Evolutionary conservation across 2,113 vertebrate genomes (phyloP).

Genomic region (Thalassoma bifasciatum): DNA sequence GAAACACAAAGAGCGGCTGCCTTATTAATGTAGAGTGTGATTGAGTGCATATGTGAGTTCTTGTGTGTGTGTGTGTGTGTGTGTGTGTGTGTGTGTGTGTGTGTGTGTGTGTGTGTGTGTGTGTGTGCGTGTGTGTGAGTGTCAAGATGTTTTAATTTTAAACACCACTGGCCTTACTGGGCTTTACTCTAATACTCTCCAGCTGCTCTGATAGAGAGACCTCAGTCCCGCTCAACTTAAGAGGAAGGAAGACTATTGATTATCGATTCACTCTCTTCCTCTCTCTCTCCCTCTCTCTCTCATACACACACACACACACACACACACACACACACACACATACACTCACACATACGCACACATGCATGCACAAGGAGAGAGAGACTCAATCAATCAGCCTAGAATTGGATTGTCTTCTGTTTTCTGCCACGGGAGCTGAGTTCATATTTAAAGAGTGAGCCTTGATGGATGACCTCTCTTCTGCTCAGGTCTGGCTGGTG

Average conservation of each 20-base stretch:
- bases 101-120: constrained; percentile 2
- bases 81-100: constrained; percentile 3
- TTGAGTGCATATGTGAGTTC: not conserved
- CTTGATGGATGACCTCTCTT: constrained; percentile 60
- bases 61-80: not conserved
- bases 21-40: not conserved
- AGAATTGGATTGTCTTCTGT: constrained; percentile 64
- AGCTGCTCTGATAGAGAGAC: constrained; percentile 60
- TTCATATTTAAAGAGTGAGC: constrained; percentile 68
- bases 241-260: constrained; percentile 58
- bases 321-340: constrained; percentile 19
- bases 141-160: constrained; percentile 14
- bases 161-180: constrained; percentile 51
- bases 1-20: constrained; percentile 1
- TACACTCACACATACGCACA: constrained; percentile 22
- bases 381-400: constrained; percentile 68
- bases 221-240: constrained; percentile 41
- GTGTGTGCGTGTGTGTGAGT: not conserved
- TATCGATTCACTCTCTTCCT: constrained; percentile 55
- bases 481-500: constrained; percentile 41
- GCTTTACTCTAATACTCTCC: constrained; percentile 67
- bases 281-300: constrained; percentile 21
- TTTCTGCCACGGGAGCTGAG: constrained; percentile 55
- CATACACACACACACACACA: constrained; percentile 20
- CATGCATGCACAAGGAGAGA: constrained; percentile 37